Conservation (phyloP, 2,797 vertebrate species). For the Etheostoma perlongum region DNA sequence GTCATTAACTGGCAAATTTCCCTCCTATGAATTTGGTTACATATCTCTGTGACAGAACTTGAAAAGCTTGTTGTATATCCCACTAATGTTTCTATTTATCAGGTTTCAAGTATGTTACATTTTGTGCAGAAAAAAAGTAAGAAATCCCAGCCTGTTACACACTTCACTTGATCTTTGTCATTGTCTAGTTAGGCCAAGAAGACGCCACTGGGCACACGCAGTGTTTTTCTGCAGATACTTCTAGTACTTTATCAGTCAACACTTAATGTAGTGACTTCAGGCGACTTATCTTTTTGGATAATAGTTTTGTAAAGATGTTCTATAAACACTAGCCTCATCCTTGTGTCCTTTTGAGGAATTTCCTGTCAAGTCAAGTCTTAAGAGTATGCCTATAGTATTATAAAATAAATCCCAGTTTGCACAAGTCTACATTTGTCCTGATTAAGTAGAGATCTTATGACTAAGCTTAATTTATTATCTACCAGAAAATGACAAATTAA, state of each 20-base stretch:
- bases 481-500: not conserved
- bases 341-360: slow-evolving; percentile 49
- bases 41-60: slow-evolving; percentile 9
- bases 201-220: slow-evolving; percentile 14
- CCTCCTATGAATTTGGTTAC: not conserved
- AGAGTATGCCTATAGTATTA: slow-evolving; percentile 68
- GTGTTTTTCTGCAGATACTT: slow-evolving; percentile 36
- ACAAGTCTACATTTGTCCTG: slow-evolving; percentile 56
- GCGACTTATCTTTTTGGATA: slow-evolving; percentile 45
- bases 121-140: slow-evolving; percentile 40
- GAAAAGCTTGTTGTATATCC: slow-evolving; percentile 30
- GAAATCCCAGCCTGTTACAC: slow-evolving; percentile 38
- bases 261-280: slow-evolving; percentile 41
- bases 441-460: slow-evolving; percentile 8
- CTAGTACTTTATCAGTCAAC: slow-evolving; percentile 16
- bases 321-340: slow-evolving; percentile 59
- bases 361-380: slow-evolving; percentile 67
- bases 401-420: slow-evolving; percentile 74
- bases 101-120: slow-evolving; percentile 42
- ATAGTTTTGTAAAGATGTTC: slow-evolving; percentile 66
- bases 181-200: slow-evolving; percentile 21
- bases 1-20: not conserved
- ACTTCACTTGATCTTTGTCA: slow-evolving; percentile 12
- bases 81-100: slow-evolving; percentile 34
- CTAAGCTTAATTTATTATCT: not conserved